Percentiles rank a stretch among this genome's conserved stretches.
Conservation (phyloP, 1,140 invertebrate species). For the Pogonus chalceus region DNA sequence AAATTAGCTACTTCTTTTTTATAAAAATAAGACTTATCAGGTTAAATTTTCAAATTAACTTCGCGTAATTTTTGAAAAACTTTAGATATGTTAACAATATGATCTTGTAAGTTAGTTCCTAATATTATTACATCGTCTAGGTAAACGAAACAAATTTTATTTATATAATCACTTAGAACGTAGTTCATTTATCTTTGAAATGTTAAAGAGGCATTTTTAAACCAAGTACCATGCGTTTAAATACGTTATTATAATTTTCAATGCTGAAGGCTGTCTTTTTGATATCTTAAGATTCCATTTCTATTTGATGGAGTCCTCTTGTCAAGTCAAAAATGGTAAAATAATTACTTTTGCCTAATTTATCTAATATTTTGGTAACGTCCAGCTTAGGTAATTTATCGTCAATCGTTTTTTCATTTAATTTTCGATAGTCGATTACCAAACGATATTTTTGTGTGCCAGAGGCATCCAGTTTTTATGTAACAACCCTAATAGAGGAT, state of each 20-base stretch:
- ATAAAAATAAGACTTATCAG: slow-evolving; percentile 36
- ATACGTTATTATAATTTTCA: slow-evolving; percentile 24
- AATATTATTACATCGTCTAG: slow-evolving; percentile 27
- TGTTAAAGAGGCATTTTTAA: slow-evolving; percentile 19
- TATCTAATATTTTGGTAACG: slow-evolving; percentile 27
- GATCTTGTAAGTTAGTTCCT: slow-evolving; percentile 26
- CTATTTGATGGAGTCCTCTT: slow-evolving; percentile 38
- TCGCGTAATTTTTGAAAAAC: slow-evolving; percentile 31
- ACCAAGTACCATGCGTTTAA: slow-evolving; percentile 16
- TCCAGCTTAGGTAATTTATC: slow-evolving; percentile 35
- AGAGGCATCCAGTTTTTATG: not conserved
- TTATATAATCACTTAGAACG: not conserved
- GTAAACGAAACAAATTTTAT: slow-evolving; percentile 22
- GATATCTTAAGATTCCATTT: slow-evolving; percentile 24
- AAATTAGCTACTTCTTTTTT: slow-evolving; percentile 32
- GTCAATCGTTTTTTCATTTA: slow-evolving; percentile 7
- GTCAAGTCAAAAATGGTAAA: slow-evolving; percentile 35
- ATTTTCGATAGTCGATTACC: not conserved
- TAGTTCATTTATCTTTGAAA: slow-evolving; percentile 30
- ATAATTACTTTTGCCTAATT: slow-evolving; percentile 24
- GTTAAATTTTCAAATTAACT: slow-evolving; percentile 33
- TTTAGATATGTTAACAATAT: slow-evolving; percentile 30
- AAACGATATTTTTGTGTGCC: not conserved
- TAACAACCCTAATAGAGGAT: not conserved
- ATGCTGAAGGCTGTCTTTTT: slow-evolving; percentile 34